Percentiles rank a stretch among this genome's conserved stretches.
These are phyloP conservation scores for Tribolium madens DNA, from an alignment of 1,140 invertebrate genomes.

Conservation along the genomic window DNA sequence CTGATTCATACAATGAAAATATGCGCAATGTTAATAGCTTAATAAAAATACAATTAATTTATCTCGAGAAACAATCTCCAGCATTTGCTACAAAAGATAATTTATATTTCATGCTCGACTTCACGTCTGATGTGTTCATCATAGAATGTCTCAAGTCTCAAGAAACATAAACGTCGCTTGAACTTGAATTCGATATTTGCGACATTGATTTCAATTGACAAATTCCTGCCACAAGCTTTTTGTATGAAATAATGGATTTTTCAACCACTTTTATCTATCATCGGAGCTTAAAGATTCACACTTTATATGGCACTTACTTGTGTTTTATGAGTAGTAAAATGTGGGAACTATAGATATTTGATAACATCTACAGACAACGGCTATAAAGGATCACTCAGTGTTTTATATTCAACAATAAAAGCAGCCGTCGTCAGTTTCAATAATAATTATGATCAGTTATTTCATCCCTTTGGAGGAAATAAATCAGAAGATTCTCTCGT, in stretches of 20 bases:
- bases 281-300: conserved; percentile 39
- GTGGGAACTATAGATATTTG: conserved; percentile 33
- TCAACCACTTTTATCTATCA: conserved; percentile 27
- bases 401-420: conserved; percentile 36
- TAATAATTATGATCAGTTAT: neutral
- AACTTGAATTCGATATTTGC: neutral
- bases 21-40: too few species aligned
- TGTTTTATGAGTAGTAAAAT: conserved; percentile 36
- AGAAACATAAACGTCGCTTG: too few species aligned
- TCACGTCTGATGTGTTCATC: neutral
- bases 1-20: neutral
- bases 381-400: conserved; percentile 11
- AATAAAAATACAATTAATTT: too few species aligned
- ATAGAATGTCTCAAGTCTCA: too few species aligned
- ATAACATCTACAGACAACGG: conserved; percentile 26
- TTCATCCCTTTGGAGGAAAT: neutral
- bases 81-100: neutral
- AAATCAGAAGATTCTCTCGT: neutral
- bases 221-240: conserved; percentile 7
- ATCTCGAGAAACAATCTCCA: too few species aligned
- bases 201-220: conserved; percentile 22
- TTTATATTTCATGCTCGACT: neutral
- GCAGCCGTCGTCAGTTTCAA: neutral
- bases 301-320: conserved; percentile 36
- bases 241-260: conserved; percentile 2